Evolutionary conservation across 2,888 invertebrate genomes (phyloP), one percentile per base, ranked within the genome.

Genomic region (Lepeophtheirus nordmannii): DNA sequence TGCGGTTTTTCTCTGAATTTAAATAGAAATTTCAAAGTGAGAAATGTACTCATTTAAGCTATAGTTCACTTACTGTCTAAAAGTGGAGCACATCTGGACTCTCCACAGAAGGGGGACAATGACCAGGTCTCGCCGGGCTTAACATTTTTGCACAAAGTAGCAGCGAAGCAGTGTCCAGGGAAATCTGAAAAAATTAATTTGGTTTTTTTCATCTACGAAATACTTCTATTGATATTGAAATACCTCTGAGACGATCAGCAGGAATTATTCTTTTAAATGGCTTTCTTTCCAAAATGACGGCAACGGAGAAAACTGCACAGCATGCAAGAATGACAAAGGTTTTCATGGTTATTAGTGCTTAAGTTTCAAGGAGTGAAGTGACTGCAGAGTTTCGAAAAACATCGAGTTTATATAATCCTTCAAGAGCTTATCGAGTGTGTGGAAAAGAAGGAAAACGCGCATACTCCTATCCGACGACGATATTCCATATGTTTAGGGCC

Each of bases 91-190:
- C 90, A 90, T 67, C 87, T 88, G 72, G 88, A 87, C 70, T 87
- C 83, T n/a, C 90, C 90, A 73, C 90, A 90, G 84, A 90, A 90
- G 8, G 90, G 90, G 1, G 85, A 80, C 71, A 90, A 76, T 67
- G 89, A 89, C 90, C 90, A 90, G 68, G 84, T 80, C 77, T 88
- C 84, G 69, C 85, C 85, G 2, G 88, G 87, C 74, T 89, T 88
- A 65, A 89, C 85, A 14, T 89, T 90, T 56, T 88, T 87, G 76
- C 90, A 91, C 67, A 83, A 83, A 67, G 90, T 91, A 9, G 89
- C 89, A 0, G 90, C 90, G 78, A 90, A 91, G 74, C 90, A 91
- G 82, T 86, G 83, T 53, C 87, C 88, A 61, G 90, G 90, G 80
- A 90, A 91, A 77, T 91, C 90, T 83, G 75, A 0, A 77, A 60